These are phyloP conservation scores for Odontophorus gujanensis DNA, from an alignment of 2,113 vertebrate genomes.

Conservation along the genomic window DNA sequence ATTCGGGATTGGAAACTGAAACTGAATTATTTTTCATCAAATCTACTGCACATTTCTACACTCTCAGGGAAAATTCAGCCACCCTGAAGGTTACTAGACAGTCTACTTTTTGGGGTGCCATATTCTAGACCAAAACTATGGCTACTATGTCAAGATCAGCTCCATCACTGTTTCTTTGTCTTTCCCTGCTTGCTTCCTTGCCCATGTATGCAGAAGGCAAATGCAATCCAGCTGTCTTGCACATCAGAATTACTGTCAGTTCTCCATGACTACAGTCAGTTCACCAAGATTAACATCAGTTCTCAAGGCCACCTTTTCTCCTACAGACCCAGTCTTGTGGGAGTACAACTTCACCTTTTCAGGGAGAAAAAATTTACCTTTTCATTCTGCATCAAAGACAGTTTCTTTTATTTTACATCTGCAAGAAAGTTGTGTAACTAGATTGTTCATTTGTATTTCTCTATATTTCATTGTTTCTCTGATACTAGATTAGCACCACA, in stretches of 20 bases:
- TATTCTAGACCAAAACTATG: not conserved
- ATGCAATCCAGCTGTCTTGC: not conserved
- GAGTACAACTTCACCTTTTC: not conserved
- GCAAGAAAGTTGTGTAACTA: not conserved
- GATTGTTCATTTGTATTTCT: not conserved
- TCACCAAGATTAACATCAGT: not conserved
- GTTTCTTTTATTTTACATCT: not conserved
- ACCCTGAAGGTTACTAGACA: not conserved
- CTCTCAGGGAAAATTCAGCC: not conserved
- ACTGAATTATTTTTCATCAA: not conserved
- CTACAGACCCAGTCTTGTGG: not conserved
- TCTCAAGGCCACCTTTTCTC: not conserved
- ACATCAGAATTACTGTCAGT: not conserved
- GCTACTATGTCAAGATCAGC: not conserved
- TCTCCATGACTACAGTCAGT: not conserved
- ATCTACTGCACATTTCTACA: not conserved
- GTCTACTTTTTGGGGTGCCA: not conserved
- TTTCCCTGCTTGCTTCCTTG: not conserved
- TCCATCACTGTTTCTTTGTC: not conserved
- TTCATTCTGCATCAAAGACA: not conserved
- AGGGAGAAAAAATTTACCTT: not conserved
- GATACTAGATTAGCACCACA: not conserved
- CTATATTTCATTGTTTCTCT: not conserved
- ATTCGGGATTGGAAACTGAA: not conserved
- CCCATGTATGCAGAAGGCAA: rapidly evolving